A percentile compares a stretch with the other conserved stretches of the same genome.
These are phyloP conservation scores for Pyrgus malvae DNA, from an alignment of 2,888 invertebrate species.

Conservation along the genomic window DNA sequence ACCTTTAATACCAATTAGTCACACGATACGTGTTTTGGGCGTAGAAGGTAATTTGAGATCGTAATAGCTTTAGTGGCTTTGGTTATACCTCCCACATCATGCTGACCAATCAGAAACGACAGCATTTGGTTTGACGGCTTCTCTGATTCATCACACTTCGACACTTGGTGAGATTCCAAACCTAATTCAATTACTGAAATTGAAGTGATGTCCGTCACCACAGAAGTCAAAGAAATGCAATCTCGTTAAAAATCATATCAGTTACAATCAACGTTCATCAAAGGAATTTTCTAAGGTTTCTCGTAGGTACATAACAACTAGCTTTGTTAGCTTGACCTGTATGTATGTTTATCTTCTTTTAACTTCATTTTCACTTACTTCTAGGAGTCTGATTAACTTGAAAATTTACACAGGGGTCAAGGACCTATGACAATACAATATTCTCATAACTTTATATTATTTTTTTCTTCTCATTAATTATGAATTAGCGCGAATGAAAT, in stretches of 20 bases:
- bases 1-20: conserved; percentile 79
- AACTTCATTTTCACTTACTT: no score
- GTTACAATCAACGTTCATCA: neutral
- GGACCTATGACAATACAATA: no score
- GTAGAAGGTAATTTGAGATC: conserved; percentile 75
- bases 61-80: conserved; percentile 73
- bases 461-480: no score
- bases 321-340: no score
- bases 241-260: conserved; percentile 3
- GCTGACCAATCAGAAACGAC: conserved; percentile 64
- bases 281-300: no score
- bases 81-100: conserved; percentile 64
- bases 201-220: conserved; percentile 13
- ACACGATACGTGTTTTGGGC: conserved; percentile 75
- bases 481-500: no score
- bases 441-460: no score
- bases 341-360: no score
- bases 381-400: no score
- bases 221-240: conserved; percentile 9
- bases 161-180: conserved; percentile 24
- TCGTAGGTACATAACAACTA: no score
- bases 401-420: no score
- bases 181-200: conserved; percentile 24
- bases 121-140: conserved; percentile 58
- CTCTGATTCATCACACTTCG: conserved; percentile 50